Evolutionary conservation across 2,888 invertebrate genomes (phyloP).

Genomic region (Pharmacophagus antenor): DNA sequence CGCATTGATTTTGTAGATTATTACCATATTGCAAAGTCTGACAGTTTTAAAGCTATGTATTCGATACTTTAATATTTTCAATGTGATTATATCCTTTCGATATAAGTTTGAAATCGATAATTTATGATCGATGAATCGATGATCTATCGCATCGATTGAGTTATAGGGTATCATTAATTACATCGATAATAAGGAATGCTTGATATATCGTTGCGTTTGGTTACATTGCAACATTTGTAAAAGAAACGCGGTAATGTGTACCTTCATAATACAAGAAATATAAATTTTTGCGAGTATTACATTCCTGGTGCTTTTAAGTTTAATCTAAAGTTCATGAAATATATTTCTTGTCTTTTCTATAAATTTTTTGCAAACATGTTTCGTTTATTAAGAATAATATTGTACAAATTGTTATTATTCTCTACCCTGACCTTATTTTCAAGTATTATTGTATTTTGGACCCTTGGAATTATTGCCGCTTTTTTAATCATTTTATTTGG

Average conservation of each 20-base stretch:
- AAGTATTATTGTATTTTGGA: constrained; percentile 90
- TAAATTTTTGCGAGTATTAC: not conserved
- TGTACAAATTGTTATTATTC: constrained; percentile 88
- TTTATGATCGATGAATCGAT: too few relatives aligned
- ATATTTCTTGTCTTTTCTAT: constrained; percentile 5
- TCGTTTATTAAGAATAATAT: constrained; percentile 74
- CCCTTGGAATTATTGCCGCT: constrained; percentile 89
- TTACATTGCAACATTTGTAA: not conserved
- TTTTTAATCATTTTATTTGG: constrained; percentile 85
- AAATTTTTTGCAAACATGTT: constrained; percentile 48
- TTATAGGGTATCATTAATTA: too few relatives aligned
- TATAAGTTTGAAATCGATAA: too few relatives aligned
- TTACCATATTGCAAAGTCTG: too few relatives aligned
- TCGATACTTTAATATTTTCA: too few relatives aligned
- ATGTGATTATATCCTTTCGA: too few relatives aligned
- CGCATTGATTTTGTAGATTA: too few relatives aligned
- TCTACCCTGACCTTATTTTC: constrained; percentile 87
- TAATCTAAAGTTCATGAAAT: not conserved
- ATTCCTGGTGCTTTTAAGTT: not conserved
- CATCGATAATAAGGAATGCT: too few relatives aligned
- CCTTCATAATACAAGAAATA: not conserved
- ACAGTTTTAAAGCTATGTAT: too few relatives aligned
- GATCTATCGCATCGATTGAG: too few relatives aligned
- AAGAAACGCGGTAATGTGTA: not conserved
- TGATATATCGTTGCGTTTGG: too few relatives aligned